phyloP scores from a whole-genome alignment of 2,113 vertebrate genomes.

The Phocoena sinus region DNA sequence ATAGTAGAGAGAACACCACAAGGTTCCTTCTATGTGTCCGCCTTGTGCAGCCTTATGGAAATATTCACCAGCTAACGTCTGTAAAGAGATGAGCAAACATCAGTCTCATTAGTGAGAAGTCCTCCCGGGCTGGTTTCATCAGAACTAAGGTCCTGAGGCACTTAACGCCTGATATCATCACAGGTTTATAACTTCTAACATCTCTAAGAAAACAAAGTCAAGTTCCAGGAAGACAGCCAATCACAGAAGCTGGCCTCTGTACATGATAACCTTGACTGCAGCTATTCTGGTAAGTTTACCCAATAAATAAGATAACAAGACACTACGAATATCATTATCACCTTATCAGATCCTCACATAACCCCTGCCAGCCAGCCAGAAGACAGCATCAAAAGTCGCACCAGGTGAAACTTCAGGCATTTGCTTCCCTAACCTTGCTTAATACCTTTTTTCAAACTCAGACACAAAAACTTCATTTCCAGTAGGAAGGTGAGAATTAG shows the following conservation, averaged over 20 bases:
- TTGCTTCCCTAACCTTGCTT: constrained; percentile 42
- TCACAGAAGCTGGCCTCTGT: not conserved
- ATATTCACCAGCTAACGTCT: constrained; percentile 88
- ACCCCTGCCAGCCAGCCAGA: not conserved
- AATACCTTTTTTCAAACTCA: constrained; percentile 18
- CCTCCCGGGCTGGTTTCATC: not conserved
- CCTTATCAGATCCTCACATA: not conserved
- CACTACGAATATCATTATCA: accelerated
- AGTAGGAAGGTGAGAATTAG: constrained; percentile 64
- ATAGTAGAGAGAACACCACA: constrained; percentile 88
- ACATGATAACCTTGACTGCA: not conserved
- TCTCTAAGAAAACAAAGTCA: not conserved
- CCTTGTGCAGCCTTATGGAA: constrained; percentile 88
- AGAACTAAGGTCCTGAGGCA: not conserved
- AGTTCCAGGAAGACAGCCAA: not conserved
- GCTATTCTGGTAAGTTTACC: not conserved
- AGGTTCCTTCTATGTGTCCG: constrained; percentile 87
- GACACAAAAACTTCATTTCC: not conserved
- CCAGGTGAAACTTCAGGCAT: not conserved
- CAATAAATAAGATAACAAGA: not conserved
- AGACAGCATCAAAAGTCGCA: not conserved
- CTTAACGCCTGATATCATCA: not conserved
- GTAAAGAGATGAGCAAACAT: constrained; percentile 35
- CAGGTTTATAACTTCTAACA: not conserved
- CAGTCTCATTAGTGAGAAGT: not conserved